phyloP scores from a whole-genome alignment of 2,888 invertebrate genomes.

The Cantharis lateralis region DNA sequence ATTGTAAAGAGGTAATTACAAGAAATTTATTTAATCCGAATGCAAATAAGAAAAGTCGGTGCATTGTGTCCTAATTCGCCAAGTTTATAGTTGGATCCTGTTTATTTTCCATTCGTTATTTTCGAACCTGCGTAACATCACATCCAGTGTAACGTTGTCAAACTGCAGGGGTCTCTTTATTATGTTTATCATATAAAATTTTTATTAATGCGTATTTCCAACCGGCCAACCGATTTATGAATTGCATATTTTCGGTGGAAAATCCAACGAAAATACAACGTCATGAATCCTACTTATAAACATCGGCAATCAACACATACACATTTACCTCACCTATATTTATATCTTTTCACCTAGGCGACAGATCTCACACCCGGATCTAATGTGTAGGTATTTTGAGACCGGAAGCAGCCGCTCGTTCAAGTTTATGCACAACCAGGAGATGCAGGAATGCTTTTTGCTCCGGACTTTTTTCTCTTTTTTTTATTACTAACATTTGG shows the following conservation, averaged over 20 bases:
- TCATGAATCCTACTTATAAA: slow-evolving; percentile 18
- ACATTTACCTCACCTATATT: slow-evolving; percentile 41
- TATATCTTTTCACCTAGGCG: slow-evolving; percentile 42
- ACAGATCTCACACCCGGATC: slow-evolving; percentile 34
- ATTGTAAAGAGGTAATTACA: slow-evolving; percentile 23
- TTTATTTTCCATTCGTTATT: slow-evolving; percentile 25
- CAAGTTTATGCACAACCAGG: slow-evolving; percentile 44
- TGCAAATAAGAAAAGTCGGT: slow-evolving; percentile 7
- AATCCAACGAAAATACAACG: background rate
- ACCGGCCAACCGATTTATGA: background rate
- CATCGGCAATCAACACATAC: slow-evolving; percentile 24
- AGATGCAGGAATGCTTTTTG: slow-evolving; percentile 31
- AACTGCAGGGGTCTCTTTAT: slow-evolving; percentile 32
- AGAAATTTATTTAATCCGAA: slow-evolving; percentile 17
- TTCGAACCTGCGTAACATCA: slow-evolving; percentile 32
- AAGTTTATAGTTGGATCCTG: slow-evolving; percentile 9
- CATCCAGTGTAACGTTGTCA: slow-evolving; percentile 27
- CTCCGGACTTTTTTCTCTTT: background rate
- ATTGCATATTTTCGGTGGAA: slow-evolving; percentile 12
- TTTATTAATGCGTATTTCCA: background rate
- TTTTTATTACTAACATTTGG: background rate
- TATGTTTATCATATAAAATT: slow-evolving; percentile 12
- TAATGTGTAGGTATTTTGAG: slow-evolving; percentile 42
- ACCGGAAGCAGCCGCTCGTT: slow-evolving; percentile 47
- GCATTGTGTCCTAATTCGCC: slow-evolving; percentile 10